Percentiles rank a stretch among this genome's conserved stretches.
Conservation (phyloP, 1,140 invertebrate species). For the Aphidius gifuensis region DNA sequence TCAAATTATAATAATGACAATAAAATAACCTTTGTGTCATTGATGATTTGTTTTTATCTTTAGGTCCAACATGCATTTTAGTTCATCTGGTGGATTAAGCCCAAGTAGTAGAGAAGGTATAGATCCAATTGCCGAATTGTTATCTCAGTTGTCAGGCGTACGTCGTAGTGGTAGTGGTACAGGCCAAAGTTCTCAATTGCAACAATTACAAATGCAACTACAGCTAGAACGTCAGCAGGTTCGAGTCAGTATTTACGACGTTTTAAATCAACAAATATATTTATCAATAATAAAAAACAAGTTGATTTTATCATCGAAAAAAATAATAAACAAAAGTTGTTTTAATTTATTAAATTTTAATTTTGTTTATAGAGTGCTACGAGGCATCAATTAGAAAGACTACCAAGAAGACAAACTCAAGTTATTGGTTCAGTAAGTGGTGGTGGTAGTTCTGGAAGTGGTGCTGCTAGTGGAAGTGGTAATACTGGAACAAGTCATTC, state of each 20-base stretch:
- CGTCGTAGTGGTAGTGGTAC: slow-evolving; percentile 63
- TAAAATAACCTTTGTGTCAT: slow-evolving; percentile 3
- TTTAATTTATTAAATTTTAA: slow-evolving; percentile 1
- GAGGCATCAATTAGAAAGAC: slow-evolving; percentile 80
- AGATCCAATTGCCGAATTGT: slow-evolving; percentile 91
- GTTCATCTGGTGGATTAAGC: slow-evolving; percentile 78
- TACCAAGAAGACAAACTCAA: slow-evolving; percentile 73
- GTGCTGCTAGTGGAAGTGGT: slow-evolving; percentile 39
- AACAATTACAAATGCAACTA: slow-evolving; percentile 87
- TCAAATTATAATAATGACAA: slow-evolving; percentile 3
- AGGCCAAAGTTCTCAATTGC: slow-evolving; percentile 67
- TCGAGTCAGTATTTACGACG: slow-evolving; percentile 56
- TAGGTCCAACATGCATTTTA: slow-evolving; percentile 88
- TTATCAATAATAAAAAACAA: background rate
- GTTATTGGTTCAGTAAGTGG: slow-evolving; percentile 48
- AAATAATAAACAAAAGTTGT: no score
- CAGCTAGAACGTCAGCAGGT: slow-evolving; percentile 84
- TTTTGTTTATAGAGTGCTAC: slow-evolving; percentile 60
- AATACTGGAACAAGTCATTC: slow-evolving; percentile 52
- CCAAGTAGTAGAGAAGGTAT: slow-evolving; percentile 82
- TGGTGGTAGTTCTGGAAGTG: slow-evolving; percentile 34
- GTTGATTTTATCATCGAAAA: no score
- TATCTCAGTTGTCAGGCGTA: slow-evolving; percentile 89
- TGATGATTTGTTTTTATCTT: slow-evolving; percentile 34
- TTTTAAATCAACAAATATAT: background rate